phyloP scores from a whole-genome alignment of 37 sponge, comb jelly and placozoan species.

The Haliclona indistincta region DNA sequence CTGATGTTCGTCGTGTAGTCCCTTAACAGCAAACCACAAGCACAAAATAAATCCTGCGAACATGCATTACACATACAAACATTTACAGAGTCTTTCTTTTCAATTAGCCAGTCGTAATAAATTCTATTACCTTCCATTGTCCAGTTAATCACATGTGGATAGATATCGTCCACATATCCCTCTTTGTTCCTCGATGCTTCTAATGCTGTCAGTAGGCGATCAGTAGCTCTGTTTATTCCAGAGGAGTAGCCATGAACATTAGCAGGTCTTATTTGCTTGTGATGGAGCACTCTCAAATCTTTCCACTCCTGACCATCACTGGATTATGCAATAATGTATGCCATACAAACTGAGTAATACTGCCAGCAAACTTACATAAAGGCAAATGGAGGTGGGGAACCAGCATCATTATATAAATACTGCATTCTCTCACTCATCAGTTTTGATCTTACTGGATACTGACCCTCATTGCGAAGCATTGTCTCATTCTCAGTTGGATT shows the following conservation, averaged over 20 bases:
- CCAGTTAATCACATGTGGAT: background rate
- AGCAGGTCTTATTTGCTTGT: background rate
- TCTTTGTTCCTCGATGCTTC: background rate
- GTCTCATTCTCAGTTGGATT: background rate
- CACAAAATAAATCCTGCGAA: no score
- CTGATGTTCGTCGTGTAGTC: no score
- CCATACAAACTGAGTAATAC: no score
- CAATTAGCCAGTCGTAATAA: no score
- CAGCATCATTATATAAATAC: background rate
- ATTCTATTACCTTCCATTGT: background rate
- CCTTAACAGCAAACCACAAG: no score
- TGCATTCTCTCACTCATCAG: background rate
- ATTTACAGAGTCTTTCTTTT: no score
- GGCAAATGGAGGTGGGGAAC: background rate
- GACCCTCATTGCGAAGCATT: conserved; percentile 8
- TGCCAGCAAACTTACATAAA: background rate
- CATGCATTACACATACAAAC: no score
- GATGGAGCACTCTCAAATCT: background rate
- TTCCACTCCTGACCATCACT: background rate
- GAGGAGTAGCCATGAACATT: conserved; percentile 3
- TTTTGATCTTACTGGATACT: background rate
- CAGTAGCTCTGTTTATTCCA: background rate
- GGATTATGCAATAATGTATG: no score
- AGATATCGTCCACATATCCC: background rate
- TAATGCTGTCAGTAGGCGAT: background rate